Evolutionary conservation across 92 coral and sea anemone genomes (phyloP), one percentile per base, ranked within the genome.

Genomic region (Porites divaricata): DNA sequence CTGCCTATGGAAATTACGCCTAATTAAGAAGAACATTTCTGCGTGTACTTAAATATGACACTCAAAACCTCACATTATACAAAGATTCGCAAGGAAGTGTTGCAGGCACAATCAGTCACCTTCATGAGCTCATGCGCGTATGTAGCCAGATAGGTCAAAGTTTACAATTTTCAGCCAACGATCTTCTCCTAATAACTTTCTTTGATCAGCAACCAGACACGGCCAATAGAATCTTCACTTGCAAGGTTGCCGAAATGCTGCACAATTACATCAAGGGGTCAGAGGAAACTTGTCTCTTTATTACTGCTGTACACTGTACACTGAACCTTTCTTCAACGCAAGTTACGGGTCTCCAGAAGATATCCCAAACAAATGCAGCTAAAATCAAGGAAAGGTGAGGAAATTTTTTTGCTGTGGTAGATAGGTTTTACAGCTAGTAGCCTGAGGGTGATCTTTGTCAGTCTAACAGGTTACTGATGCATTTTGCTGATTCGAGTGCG

Each of bases 201-300:
- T 50, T 85, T 51, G 84, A 85, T 70, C 89, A 85, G 63, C 25
- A 63, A 14, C 89, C 68, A 70, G 89, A 85, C 59, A 82, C 83
- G 7, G 63, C 72, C 25, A 50, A 83, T 75, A 72, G 75, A 25
- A 65, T 84, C 48, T 84, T 84, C 75, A 85, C 83, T 1, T 66
- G 66, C 2, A 59, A 63, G 50, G 70, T 78, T 53, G 83, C 83
- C 6, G 83, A 85, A 0, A 71, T 76, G 22, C 49, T 48, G 1
- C 68, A 77, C 21, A 12, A 77, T 0, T 64, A 56, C 28, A 81
- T 84, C 41, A 57, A 62, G 41, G 84, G 84, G 8, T 85, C 84
- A 16, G 67, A 78, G 11, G 89, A 78, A 12, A 85, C 89, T 48
- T 65, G 89, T n/a, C 23, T 77, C 66, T 77, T 76, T 28, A 64